Evolutionary conservation across 2,888 invertebrate species (phyloP).

Genomic region (Scotopteryx bipunctaria): DNA sequence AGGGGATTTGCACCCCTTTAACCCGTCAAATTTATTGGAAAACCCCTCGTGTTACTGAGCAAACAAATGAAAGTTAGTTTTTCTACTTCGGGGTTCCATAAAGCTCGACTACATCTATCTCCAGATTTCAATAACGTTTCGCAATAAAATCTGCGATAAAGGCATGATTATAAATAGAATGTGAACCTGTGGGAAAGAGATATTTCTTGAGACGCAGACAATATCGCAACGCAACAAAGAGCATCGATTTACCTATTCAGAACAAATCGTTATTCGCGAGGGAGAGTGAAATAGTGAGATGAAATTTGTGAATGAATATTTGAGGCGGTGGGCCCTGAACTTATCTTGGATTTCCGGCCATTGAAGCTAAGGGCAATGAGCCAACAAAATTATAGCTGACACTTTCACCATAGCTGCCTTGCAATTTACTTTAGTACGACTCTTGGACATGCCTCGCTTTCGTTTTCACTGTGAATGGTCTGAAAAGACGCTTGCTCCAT

Average conservation of each 20-base stretch:
- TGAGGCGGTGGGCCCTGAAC: slow-evolving; percentile 55
- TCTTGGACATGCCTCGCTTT: slow-evolving; percentile 16
- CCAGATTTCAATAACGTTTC: slow-evolving; percentile 36
- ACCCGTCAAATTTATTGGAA: slow-evolving; percentile 67
- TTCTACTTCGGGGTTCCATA: slow-evolving; percentile 36
- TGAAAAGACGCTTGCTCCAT: neutral
- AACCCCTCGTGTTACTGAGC: slow-evolving; percentile 43
- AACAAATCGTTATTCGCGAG: slow-evolving; percentile 44
- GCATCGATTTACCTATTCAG: slow-evolving; percentile 52
- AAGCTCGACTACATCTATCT: slow-evolving; percentile 30
- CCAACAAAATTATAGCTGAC: slow-evolving; percentile 52
- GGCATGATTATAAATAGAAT: slow-evolving; percentile 40
- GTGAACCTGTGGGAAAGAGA: slow-evolving; percentile 34
- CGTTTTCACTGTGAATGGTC: slow-evolving; percentile 7
- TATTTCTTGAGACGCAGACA: slow-evolving; percentile 43
- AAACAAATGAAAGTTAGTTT: slow-evolving; percentile 53
- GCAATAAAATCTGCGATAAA: slow-evolving; percentile 38
- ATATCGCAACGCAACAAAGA: slow-evolving; percentile 49
- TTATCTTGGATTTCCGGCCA: slow-evolving; percentile 72
- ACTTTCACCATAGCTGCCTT: slow-evolving; percentile 51
- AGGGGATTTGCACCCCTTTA: slow-evolving; percentile 65
- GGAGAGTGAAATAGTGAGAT: slow-evolving; percentile 50
- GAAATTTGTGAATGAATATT: slow-evolving; percentile 53
- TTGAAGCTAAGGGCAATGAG: slow-evolving; percentile 58
- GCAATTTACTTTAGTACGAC: slow-evolving; percentile 18